Conservation (phyloP, 2,888 invertebrate genomes). For the Temnothorax rugatulus region DNA sequence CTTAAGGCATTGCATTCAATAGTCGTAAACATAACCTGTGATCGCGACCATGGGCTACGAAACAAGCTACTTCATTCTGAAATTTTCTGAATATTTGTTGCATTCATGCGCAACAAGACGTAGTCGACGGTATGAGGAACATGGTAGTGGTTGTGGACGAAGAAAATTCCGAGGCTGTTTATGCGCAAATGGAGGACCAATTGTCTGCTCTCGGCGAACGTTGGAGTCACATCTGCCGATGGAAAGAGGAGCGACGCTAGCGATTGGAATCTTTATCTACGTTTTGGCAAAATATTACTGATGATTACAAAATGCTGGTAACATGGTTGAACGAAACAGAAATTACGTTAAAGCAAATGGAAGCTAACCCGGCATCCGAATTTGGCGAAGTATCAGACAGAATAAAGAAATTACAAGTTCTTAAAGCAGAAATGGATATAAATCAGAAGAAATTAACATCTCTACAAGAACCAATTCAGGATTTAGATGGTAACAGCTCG, state of each 20-base stretch:
- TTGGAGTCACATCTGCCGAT: slow-evolving; percentile 95
- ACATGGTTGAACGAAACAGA: slow-evolving; percentile 91
- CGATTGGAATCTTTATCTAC: slow-evolving; percentile 88
- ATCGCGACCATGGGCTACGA: no score
- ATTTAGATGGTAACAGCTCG: slow-evolving; percentile 85
- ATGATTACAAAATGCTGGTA: slow-evolving; percentile 89
- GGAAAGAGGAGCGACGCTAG: slow-evolving; percentile 91
- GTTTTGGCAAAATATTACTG: slow-evolving; percentile 87
- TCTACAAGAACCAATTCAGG: slow-evolving; percentile 87
- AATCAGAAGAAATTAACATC: slow-evolving; percentile 87
- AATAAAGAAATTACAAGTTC: slow-evolving; percentile 90
- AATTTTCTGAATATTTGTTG: no score
- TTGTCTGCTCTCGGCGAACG: slow-evolving; percentile 93
- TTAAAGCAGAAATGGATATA: slow-evolving; percentile 90
- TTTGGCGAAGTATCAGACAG: slow-evolving; percentile 89
- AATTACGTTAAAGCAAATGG: slow-evolving; percentile 91
- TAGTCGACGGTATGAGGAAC: slow-evolving; percentile 93
- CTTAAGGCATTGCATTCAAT: no score
- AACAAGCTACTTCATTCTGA: no score
- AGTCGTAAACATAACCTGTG: no score
- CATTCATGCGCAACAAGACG: slow-evolving; percentile 91
- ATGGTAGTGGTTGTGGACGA: slow-evolving; percentile 95
- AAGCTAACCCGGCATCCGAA: slow-evolving; percentile 90
- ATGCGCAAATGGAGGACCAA: slow-evolving; percentile 93
- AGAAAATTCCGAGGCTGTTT: slow-evolving; percentile 88